Evolutionary conservation across 2,888 invertebrate species (phyloP), one percentile per base, ranked within the genome.

Genomic region (Dioctria rufipes): DNA sequence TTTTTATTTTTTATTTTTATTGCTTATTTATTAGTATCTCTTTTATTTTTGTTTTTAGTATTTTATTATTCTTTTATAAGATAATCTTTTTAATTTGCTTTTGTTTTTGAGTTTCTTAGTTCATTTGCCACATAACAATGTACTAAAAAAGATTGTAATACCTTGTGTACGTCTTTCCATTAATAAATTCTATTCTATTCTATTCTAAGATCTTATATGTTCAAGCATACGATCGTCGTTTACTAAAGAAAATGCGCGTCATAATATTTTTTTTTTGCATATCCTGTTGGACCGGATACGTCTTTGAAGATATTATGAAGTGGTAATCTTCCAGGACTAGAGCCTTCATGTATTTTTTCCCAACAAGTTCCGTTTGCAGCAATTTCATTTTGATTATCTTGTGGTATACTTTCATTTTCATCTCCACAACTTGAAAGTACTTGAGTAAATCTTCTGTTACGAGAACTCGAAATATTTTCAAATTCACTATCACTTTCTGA

Each of bases 161-260:
- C n/a, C n/a, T n/a, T n/a, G n/a, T n/a, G n/a, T n/a, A n/a, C n/a
- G n/a, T n/a, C n/a, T n/a, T n/a, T n/a, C n/a, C n/a, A n/a, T n/a
- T n/a, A n/a, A n/a, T n/a, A n/a, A n/a, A n/a, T n/a, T n/a, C n/a
- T n/a, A n/a, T n/a, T n/a, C n/a, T n/a, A n/a, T n/a, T n/a, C n/a
- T n/a, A n/a, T n/a, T n/a, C n/a, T n/a, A n/a, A n/a, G n/a, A n/a
- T n/a, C 63, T 37, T 63, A 63, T 63, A 63, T 63, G 63, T 63
- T 63, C 63, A 63, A 63, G 63, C 63, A 63, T 63, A 63, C 37
- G 37, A 37, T 37, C 63, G 37, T 63, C 39, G 37, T 2, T 63
- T 63, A 63, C 37, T 63, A 63, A 63, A 63, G 39, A 63, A 63
- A 63, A 63, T 63, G 63, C 63, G 63, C 63, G 13, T 63, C 63